Percentiles rank a stretch among this genome's conserved stretches.
Evolutionary conservation across 2,888 invertebrate genomes (phyloP).

Genomic region (Cheilosia soror): DNA sequence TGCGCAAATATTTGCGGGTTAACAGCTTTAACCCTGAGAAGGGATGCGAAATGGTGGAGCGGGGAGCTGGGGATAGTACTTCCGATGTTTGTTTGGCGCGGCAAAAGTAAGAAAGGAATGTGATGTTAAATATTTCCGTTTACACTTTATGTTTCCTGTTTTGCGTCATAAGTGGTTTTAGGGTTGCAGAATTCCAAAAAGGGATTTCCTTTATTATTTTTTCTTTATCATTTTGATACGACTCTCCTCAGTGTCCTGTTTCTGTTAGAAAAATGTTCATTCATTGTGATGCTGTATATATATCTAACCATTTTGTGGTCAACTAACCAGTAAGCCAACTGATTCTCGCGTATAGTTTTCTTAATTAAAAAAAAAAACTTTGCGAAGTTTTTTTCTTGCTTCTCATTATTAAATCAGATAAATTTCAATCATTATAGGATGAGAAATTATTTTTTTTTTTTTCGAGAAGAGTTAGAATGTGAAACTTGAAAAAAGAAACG

Average conservation of each 20-base stretch:
- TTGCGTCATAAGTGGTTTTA: constrained; percentile 12
- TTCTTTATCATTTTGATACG: not conserved
- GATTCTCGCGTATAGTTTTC: no score
- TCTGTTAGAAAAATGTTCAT: not conserved
- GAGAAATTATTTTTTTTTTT: no score
- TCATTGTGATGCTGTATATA: not conserved
- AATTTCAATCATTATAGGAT: no score
- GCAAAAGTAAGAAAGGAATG: constrained; percentile 23
- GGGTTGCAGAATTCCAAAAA: constrained; percentile 5
- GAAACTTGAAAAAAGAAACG: no score
- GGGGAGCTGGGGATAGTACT: constrained; percentile 42
- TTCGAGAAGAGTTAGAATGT: no score
- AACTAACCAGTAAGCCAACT: no score
- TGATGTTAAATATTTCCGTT: constrained; percentile 60
- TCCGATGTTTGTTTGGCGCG: constrained; percentile 52
- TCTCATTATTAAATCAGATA: no score
- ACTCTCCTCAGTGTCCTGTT: not conserved
- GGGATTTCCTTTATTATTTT: constrained; percentile 34
- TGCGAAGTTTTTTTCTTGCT: no score
- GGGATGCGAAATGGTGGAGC: constrained; percentile 22
- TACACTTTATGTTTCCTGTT: constrained; percentile 37
- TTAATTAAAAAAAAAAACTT: no score
- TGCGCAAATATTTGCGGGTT: constrained; percentile 74
- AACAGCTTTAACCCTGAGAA: constrained; percentile 55
- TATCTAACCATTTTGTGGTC: no score